phyloP scores from a whole-genome alignment of 2,797 vertebrate species.

The Tragelaphus eurycerus region DNA sequence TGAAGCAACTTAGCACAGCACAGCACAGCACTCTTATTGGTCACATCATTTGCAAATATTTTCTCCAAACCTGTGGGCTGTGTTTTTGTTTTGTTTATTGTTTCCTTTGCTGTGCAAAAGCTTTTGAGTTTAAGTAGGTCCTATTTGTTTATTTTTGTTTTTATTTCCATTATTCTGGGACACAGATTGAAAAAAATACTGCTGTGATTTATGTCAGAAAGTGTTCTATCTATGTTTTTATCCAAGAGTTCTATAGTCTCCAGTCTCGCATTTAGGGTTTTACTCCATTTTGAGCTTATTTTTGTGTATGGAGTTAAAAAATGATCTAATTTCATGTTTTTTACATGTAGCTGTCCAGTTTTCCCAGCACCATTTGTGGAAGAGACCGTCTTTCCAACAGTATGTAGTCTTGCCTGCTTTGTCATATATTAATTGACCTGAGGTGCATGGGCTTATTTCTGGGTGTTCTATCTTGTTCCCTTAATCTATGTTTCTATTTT shows the following conservation, averaged over 20 bases:
- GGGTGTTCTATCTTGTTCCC: background rate
- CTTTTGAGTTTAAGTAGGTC: too few species aligned
- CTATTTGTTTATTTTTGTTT: too few species aligned
- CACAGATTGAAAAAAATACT: background rate
- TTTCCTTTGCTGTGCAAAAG: too few species aligned
- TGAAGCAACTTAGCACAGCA: too few species aligned
- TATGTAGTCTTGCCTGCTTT: background rate
- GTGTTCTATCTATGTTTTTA: background rate
- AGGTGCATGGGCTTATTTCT: background rate
- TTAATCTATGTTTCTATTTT: background rate
- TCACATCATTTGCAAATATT: too few species aligned
- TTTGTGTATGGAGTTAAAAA: background rate
- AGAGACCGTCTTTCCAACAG: background rate
- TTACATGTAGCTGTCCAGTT: background rate
- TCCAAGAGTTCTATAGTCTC: background rate
- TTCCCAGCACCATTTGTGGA: background rate
- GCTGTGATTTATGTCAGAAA: background rate
- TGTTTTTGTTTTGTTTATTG: too few species aligned
- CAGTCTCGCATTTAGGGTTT: background rate
- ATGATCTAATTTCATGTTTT: background rate
- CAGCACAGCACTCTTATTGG: too few species aligned
- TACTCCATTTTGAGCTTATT: background rate
- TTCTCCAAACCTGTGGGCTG: too few species aligned
- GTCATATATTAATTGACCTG: background rate
- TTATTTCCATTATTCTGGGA: background rate